Evolutionary conservation across 1,140 invertebrate species (phyloP).

Genomic region (Drosophila ogumai): DNA sequence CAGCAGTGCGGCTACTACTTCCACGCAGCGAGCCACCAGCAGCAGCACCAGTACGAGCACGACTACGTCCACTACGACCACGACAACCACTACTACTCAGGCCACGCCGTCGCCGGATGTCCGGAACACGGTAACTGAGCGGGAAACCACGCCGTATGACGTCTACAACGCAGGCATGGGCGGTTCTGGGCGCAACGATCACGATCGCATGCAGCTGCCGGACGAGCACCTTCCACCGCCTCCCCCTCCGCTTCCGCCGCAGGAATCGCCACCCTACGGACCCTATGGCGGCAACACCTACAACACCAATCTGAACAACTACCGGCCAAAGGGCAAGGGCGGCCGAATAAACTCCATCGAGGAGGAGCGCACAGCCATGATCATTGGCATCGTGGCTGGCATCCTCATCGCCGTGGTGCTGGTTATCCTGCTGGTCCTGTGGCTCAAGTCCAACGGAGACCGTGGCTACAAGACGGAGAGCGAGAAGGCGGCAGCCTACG

Average conservation of each 20-base stretch:
- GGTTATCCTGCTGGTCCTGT: constrained; percentile 94
- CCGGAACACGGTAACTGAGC: constrained; percentile 69
- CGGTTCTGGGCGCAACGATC: constrained; percentile 40
- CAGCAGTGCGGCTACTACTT: constrained; percentile 43
- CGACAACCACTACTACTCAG: constrained; percentile 68
- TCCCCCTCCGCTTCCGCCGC: constrained; percentile 62
- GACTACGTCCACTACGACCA: constrained; percentile 56
- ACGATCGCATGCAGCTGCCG: constrained; percentile 67
- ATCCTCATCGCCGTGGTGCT: constrained; percentile 96
- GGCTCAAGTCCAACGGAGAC: constrained; percentile 93
- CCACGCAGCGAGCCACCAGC: constrained; percentile 58
- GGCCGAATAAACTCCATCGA: constrained; percentile 90
- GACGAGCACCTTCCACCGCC: constrained; percentile 79
- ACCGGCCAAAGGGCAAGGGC: constrained; percentile 85
- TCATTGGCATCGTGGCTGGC: constrained; percentile 95
- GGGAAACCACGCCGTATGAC: constrained; percentile 75
- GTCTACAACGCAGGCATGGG: constrained; percentile 47
- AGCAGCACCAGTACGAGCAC: constrained; percentile 54
- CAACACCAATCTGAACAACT: constrained; percentile 72
- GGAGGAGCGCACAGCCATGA: constrained; percentile 90
- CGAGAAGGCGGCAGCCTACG: constrained; percentile 89
- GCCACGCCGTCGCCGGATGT: constrained; percentile 66
- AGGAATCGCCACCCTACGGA: constrained; percentile 71
- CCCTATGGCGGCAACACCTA: constrained; percentile 78
- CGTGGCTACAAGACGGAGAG: constrained; percentile 96